Conservation (phyloP, 2,113 vertebrate genomes). For the Cygnus buccinator region DNA sequence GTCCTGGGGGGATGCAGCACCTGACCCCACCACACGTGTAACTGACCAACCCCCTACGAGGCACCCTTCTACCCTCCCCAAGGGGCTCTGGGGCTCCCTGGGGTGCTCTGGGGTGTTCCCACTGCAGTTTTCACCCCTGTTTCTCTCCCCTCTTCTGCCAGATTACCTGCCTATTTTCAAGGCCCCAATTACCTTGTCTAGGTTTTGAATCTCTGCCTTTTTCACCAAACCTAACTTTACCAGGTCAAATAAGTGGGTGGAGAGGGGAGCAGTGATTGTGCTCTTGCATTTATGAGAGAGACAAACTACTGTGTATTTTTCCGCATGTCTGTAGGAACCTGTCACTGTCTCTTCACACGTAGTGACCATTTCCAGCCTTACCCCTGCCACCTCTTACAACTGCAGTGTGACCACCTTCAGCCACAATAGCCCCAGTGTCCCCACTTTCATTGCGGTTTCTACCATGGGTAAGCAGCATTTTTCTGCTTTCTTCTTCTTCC, state of each 20-base stretch:
- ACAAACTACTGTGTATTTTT: not conserved
- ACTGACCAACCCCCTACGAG: accelerated
- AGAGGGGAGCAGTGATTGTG: not conserved
- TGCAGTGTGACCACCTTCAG: conserved; percentile 92
- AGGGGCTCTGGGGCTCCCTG: not conserved
- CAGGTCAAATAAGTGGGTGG: accelerated
- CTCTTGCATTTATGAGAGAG: accelerated
- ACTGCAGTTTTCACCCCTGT: not conserved
- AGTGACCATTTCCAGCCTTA: conserved; percentile 85
- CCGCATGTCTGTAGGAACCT: conserved; percentile 76
- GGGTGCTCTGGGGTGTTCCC: not conserved
- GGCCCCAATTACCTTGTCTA: not conserved
- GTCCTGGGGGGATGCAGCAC: accelerated
- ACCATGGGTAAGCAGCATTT: conserved; percentile 82
- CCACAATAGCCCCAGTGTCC: conserved; percentile 87
- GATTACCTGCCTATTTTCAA: not conserved
- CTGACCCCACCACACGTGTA: not conserved
- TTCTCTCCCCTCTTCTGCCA: not conserved
- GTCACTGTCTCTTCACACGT: conserved; percentile 84
- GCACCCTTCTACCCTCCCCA: not conserved
- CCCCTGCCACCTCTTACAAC: conserved; percentile 90
- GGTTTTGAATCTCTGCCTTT: not conserved
- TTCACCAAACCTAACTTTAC: not conserved
- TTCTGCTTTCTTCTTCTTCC: not conserved
- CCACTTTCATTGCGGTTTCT: conserved; percentile 85